Evolutionary conservation across 2,797 vertebrate genomes (phyloP).

Genomic region (Scolopax rusticola): DNA sequence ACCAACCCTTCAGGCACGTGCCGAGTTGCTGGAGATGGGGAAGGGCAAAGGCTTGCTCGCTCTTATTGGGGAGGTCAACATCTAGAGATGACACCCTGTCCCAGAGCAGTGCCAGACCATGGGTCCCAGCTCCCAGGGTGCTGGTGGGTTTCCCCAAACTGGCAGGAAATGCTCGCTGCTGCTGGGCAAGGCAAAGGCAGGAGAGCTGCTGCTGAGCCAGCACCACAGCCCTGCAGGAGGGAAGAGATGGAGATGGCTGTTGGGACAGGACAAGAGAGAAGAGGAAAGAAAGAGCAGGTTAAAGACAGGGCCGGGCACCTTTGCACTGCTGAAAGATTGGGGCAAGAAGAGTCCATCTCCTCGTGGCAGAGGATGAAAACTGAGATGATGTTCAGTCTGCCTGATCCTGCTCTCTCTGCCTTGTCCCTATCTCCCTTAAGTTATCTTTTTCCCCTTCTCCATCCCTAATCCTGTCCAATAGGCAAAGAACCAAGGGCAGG

Average conservation of each 20-base stretch:
- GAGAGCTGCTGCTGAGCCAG: background rate
- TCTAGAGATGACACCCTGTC: background rate
- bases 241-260: accelerated
- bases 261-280: background rate
- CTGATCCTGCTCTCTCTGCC: background rate
- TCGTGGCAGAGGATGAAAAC: background rate
- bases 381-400: background rate
- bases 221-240: background rate
- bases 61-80: background rate
- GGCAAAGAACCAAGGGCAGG: background rate
- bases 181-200: accelerated
- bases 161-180: accelerated
- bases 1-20: accelerated
- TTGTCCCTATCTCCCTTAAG: background rate
- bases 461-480: background rate
- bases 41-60: accelerated
- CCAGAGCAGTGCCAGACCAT: background rate
- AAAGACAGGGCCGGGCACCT: background rate
- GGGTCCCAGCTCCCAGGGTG: background rate
- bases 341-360: background rate
- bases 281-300: background rate
- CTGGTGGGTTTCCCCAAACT: background rate
- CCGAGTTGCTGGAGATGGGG: accelerated
- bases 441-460: background rate
- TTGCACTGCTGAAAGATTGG: accelerated